phyloP scores from a whole-genome alignment of 2,113 vertebrate genomes.

The Peromyscus maniculatus region DNA sequence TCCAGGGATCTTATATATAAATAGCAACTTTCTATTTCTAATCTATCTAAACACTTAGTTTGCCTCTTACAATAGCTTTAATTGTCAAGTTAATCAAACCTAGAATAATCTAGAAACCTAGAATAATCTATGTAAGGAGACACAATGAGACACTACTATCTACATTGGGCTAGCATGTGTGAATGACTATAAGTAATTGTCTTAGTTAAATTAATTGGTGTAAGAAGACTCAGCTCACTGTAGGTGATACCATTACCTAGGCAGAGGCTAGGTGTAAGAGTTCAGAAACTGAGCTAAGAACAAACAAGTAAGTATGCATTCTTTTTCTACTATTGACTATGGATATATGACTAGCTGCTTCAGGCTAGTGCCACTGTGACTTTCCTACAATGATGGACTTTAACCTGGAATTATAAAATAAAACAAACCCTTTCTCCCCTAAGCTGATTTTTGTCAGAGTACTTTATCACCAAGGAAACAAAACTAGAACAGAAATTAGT shows the following conservation, averaged over 20 bases:
- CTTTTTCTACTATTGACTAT: background rate
- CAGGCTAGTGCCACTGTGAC: background rate
- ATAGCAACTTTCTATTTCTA: conserved; percentile 39
- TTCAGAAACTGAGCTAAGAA: background rate
- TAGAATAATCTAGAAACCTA: background rate
- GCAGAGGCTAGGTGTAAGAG: background rate
- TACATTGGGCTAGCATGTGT: background rate
- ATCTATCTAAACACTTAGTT: conserved; percentile 27
- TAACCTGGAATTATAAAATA: background rate
- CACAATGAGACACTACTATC: background rate
- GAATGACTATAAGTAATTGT: background rate
- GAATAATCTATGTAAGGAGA: background rate
- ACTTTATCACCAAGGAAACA: background rate
- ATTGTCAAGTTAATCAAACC: background rate
- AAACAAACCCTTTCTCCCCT: background rate
- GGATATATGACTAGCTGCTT: background rate
- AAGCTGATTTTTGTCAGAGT: background rate
- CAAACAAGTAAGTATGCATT: background rate
- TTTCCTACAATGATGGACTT: background rate
- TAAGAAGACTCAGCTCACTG: background rate
- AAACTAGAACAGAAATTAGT: background rate
- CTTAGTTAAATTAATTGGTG: background rate
- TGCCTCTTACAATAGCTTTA: background rate
- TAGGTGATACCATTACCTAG: background rate
- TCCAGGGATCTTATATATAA: background rate